Base-by-base conservation (phyloP, 2,888 invertebrate genomes). In the Oscheius myriophilus region DNA sequence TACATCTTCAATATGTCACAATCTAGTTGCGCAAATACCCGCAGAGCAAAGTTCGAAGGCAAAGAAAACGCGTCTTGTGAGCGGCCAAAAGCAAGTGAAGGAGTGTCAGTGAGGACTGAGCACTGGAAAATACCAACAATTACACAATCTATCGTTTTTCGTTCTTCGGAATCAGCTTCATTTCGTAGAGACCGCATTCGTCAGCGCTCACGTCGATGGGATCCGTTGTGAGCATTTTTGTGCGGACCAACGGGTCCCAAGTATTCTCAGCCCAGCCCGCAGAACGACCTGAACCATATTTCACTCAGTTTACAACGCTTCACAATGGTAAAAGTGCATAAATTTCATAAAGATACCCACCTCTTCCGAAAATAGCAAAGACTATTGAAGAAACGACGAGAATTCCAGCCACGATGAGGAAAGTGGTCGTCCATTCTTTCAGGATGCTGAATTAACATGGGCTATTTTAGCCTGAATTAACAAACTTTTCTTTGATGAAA, bases 291-390 rank as follows among this genome's bases (percentile, higher is more conserved):
- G 59, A 39, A 63, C 43, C 21, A 52, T 18, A 11, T 52, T 18
- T 14, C 9, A 52, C 14, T 14, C 11, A 52, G 11, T 52, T 21
- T 52, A 16, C 9, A 16, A 52, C 12, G 21, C 21, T 12, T 52
- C 9, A 12, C n/a, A 18, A 12, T 52, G n/a, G 12, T 18, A 14
- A 52, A 16, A 52, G 18, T 12, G 14, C 11, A 53, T 25, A 45
- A 59, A 43, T 9, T 18, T 7, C 23, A 42, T 3, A 25, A 21
- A 23, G 4, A n/a, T 33, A 61, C 54, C 9, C 23, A 73, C 78
- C 78, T 64, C 83, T 68, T 58, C 83, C 82, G 25, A 84, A 79
- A 41, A 80, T 69, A 11, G 74, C 81, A 58, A 84, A 84, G 33
- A 79, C 71, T 23, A 82, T 69, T 18, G 79, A 71, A 16, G 64